A percentile compares a stretch with the other conserved stretches of the same genome.
Conservation (phyloP, 2,797 vertebrate genomes). For the Tadarida brasiliensis region DNA sequence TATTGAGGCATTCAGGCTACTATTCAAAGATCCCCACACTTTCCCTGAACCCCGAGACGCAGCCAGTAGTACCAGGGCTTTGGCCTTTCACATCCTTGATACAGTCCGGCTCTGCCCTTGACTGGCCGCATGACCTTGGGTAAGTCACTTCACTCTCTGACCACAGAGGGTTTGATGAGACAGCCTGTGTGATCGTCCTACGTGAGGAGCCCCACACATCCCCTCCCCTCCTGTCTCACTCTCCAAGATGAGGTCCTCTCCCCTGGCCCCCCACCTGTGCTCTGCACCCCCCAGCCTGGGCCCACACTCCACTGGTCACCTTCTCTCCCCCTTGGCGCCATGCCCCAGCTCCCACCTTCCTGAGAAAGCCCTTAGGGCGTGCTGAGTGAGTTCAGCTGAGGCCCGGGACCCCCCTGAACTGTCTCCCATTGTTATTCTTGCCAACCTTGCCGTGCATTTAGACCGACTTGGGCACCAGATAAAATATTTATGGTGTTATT, state of each 20-base stretch:
- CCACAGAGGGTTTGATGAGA: neutral
- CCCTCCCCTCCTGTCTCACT: neutral
- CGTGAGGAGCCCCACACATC: neutral
- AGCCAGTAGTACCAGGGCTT: neutral
- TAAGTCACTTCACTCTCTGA: neutral
- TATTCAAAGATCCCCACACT: neutral
- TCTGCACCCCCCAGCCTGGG: neutral
- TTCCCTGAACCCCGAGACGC: neutral
- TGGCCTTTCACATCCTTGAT: neutral
- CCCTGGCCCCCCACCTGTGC: neutral
- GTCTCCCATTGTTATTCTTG: constrained; percentile 73
- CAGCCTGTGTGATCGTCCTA: neutral
- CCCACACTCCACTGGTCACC: neutral
- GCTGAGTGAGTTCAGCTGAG: neutral
- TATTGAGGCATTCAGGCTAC: neutral
- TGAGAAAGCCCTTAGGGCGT: neutral
- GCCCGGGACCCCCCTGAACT: neutral
- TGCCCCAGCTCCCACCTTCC: neutral
- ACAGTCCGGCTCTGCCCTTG: neutral
- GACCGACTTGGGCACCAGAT: constrained; percentile 75
- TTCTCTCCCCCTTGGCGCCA: neutral
- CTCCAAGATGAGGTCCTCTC: neutral
- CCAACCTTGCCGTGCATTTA: constrained; percentile 69
- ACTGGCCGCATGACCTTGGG: neutral
- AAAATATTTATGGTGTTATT: constrained; percentile 83